These are phyloP conservation scores for Montipora capricornis DNA, from an alignment of 64 coral and sea anemone genomes.

Conservation along the genomic window DNA sequence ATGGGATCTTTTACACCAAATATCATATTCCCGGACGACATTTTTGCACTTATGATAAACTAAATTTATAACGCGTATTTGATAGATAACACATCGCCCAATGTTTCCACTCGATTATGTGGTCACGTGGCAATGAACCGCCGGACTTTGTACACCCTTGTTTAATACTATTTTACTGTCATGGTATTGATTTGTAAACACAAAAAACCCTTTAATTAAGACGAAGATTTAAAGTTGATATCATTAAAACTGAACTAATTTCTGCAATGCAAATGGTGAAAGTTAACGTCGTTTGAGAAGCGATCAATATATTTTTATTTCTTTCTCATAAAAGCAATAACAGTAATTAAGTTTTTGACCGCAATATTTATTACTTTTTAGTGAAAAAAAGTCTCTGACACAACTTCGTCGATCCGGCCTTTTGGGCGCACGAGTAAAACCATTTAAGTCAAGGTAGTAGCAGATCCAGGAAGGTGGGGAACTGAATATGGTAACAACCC, in stretches of 20 bases:
- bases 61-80: constrained; percentile 13
- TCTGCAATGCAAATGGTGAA: background rate
- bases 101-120: background rate
- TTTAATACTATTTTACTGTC: background rate
- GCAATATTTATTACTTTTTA: constrained; percentile 18
- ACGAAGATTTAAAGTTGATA: too few species aligned
- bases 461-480: too few species aligned
- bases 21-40: background rate
- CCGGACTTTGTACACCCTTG: background rate
- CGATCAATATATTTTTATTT: background rate
- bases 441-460: too few species aligned
- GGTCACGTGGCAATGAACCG: background rate
- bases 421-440: background rate
- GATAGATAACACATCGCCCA: background rate
- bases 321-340: background rate
- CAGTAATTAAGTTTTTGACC: constrained; percentile 2
- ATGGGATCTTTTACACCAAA: background rate
- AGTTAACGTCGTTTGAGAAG: background rate
- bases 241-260: background rate
- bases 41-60: background rate
- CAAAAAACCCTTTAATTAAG: too few species aligned
- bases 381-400: background rate
- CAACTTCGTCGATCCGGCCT: background rate
- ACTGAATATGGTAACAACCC: too few species aligned
- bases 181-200: background rate